A percentile compares a stretch with the other conserved stretches of the same genome.
Evolutionary conservation across 2,797 vertebrate species (phyloP).

Genomic region (Squalus acanthias): DNA sequence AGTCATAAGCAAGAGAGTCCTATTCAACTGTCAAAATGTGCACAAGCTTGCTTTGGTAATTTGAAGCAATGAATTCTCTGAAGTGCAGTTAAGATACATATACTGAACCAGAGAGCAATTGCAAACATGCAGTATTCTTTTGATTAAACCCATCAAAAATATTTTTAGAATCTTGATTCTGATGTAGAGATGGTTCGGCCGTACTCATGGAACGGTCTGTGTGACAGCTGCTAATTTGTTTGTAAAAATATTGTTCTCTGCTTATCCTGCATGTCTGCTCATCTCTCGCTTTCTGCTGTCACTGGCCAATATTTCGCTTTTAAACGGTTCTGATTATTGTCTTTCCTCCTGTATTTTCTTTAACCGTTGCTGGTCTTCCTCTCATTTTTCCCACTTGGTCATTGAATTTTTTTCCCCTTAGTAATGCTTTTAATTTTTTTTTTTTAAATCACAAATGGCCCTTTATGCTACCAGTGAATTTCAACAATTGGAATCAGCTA

Average conservation of each 20-base stretch:
- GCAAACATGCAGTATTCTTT: not conserved
- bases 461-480: not conserved
- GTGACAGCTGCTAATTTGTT: not conserved
- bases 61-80: not conserved
- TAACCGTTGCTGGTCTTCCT: no score
- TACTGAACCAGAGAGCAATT: not conserved
- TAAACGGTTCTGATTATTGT: not conserved
- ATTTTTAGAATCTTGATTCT: not conserved
- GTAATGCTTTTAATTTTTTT: not conserved
- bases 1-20: not conserved
- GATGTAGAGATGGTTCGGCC: not conserved
- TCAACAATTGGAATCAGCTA: not conserved
- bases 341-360: not conserved
- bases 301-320: not conserved
- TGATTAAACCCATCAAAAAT: not conserved
- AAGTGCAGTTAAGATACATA: not conserved
- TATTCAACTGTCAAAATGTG: not conserved
- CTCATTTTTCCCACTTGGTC: not conserved
- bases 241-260: not conserved
- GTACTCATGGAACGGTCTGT: not conserved
- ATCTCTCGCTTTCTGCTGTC: not conserved
- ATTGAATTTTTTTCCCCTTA: not conserved
- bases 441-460: not conserved
- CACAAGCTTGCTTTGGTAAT: not conserved
- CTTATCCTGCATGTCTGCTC: not conserved